Evolutionary conservation across 2,888 invertebrate genomes (phyloP), one percentile per base, ranked within the genome.

Genomic region (Podabrus alpinus): DNA sequence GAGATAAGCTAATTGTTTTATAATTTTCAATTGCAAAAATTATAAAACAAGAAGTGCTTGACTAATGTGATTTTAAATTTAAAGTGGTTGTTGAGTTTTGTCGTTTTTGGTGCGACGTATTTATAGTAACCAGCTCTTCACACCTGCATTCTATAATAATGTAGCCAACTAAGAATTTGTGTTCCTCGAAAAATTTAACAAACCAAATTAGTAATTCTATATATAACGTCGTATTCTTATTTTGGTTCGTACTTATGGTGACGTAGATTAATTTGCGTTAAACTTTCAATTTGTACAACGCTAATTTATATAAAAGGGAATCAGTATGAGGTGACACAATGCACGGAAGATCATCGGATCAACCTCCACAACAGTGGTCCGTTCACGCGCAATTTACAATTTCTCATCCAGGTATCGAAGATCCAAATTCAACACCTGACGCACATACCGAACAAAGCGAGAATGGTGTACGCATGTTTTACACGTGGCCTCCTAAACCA

Each of bases 311-410:
- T 62, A 17, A 17, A 17, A 62, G 10, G 11, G 13, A 64, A 21
- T 19, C 17, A 45, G 68, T 13, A 72, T 72, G 72, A 72, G 72
- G 62, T 71, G 74, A 74, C 24, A 15, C 71, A 72, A 80, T 80
- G 79, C 77, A 74, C 59, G 77, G 75, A 68, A 77, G 75, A 72
- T 68, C 79, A 9, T 70, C 68, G 24, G 76, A 76, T 17, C 77
- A 74, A 64, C 70, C 66, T 59, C 88, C 89, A 19, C 91, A 91
- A 78, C 92, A 92, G 83, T 93, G 92, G 92, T 90, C 91, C 59
- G 91, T 93, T 81, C 92, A 89, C 84, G 95, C 92, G 72, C 92
- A 93, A 82, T 88, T 93, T 77, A 92, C 91, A 11, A 90, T 91
- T 69, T 90, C 90, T 60, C 92, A 91, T 76, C 86, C 86, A 80